phyloP scores from a whole-genome alignment of 2,113 vertebrate genomes.

The Heterotis niloticus region DNA sequence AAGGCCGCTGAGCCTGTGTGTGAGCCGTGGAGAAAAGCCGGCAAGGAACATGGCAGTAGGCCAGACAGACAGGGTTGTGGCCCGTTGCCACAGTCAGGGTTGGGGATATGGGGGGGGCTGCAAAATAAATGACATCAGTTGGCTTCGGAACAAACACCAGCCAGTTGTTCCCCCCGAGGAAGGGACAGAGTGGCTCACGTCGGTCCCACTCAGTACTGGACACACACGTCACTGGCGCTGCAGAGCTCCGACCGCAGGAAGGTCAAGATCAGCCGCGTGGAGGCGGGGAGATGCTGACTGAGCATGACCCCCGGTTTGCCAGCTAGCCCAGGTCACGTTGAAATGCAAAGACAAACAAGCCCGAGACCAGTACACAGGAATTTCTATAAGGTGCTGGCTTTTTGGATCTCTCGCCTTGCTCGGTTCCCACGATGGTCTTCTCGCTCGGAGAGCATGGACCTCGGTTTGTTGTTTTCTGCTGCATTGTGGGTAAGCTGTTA shows the following conservation, averaged over 20 bases:
- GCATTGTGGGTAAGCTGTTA: constrained; percentile 43
- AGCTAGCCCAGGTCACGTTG: background rate
- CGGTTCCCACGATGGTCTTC: constrained; percentile 16
- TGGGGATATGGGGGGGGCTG: background rate
- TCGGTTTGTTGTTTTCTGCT: constrained; percentile 15
- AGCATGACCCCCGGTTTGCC: background rate
- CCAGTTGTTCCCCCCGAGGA: constrained; percentile 16
- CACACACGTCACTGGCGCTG: background rate
- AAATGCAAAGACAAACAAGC: background rate
- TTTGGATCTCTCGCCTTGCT: constrained; percentile 3
- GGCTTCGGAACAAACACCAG: constrained; percentile 25
- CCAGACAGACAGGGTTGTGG: background rate
- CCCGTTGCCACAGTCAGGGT: background rate
- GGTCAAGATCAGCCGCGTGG: background rate
- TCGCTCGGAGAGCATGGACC: constrained; percentile 15
- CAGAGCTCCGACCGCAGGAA: background rate
- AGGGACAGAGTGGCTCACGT: constrained; percentile 1
- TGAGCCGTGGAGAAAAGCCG: background rate
- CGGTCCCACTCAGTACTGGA: background rate
- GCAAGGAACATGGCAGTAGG: constrained; percentile 1
- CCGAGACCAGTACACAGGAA: background rate
- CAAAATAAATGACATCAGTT: constrained; percentile 33
- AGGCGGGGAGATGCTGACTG: background rate
- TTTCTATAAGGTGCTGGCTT: background rate
- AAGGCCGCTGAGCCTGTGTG: background rate